phyloP scores from a whole-genome alignment of 2,888 invertebrate genomes.

The Lobophora halterata region DNA sequence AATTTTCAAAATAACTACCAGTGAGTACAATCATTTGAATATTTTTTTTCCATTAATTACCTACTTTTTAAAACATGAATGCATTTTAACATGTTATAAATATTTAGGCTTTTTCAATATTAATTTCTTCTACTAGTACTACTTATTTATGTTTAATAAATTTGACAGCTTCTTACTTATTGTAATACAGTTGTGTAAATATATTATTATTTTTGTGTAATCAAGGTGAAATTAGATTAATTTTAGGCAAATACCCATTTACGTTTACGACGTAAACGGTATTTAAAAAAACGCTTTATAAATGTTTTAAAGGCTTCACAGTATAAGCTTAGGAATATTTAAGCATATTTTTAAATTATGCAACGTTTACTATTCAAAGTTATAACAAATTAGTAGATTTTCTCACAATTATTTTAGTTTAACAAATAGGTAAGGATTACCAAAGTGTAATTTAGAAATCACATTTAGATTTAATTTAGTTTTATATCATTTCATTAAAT shows the following conservation, averaged over 20 bases:
- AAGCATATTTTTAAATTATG: constrained; percentile 9
- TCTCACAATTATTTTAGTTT: constrained; percentile 60
- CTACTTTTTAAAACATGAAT: too few relatives aligned
- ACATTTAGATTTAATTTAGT: constrained; percentile 52
- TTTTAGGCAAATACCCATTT: constrained; percentile 23
- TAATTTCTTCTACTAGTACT: constrained; percentile 8
- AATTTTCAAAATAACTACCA: constrained; percentile 1
- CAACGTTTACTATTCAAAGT: constrained; percentile 27
- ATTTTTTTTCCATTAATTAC: too few relatives aligned
- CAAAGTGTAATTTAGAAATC: constrained; percentile 78
- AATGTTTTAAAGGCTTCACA: constrained; percentile 10
- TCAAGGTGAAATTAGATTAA: constrained; percentile 36
- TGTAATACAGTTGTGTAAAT: constrained; percentile 35
- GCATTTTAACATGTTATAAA: constrained; percentile 2
- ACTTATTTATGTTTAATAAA: constrained; percentile 3
- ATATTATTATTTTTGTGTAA: constrained; percentile 30
- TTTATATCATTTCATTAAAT: constrained; percentile 6
- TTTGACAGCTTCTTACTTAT: constrained; percentile 19
- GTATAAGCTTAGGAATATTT: constrained; percentile 12
- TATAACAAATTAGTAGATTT: constrained; percentile 28
- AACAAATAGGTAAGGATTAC: constrained; percentile 74
- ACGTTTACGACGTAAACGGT: constrained; percentile 24
- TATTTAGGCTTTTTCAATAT: constrained; percentile 20
- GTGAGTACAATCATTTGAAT: constrained; percentile 1
- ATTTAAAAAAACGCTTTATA: constrained; percentile 15